Percentiles rank a stretch among this genome's conserved stretches.
Evolutionary conservation across 2,888 invertebrate species (phyloP).

Genomic region (Oscheius sp.): DNA sequence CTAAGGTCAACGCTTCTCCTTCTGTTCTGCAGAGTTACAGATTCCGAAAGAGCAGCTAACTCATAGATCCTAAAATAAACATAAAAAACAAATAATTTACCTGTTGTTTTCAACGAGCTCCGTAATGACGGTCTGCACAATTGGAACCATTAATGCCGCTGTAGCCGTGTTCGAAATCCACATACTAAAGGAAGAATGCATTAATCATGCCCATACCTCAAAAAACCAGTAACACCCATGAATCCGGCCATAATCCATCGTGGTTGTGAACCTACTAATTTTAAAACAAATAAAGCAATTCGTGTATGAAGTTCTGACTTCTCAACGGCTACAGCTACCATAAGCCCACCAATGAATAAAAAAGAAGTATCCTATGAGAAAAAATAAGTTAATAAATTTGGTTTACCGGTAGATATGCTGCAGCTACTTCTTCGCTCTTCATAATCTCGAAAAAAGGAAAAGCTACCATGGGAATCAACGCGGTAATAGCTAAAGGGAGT

Average conservation of each 20-base stretch:
- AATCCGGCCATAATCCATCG: conserved; percentile 67
- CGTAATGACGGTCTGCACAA: conserved; percentile 58
- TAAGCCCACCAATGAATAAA: conserved; percentile 69
- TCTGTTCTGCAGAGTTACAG: conserved; percentile 24
- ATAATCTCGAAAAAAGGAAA: conserved; percentile 66
- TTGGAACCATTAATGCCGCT: conserved; percentile 79
- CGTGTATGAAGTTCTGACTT: conserved; percentile 66
- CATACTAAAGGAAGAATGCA: conserved; percentile 48
- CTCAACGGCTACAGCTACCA: conserved; percentile 69
- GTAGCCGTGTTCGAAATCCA: conserved; percentile 73
- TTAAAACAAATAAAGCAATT: conserved; percentile 52
- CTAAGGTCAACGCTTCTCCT: conserved; percentile 50
- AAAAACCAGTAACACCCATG: conserved; percentile 65
- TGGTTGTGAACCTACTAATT: conserved; percentile 62
- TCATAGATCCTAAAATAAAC: conserved; percentile 38
- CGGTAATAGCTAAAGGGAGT: conserved; percentile 68
- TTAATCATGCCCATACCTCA: conserved; percentile 44
- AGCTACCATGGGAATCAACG: conserved; percentile 64
- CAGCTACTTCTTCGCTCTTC: conserved; percentile 58
- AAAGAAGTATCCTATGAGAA: conserved; percentile 66
- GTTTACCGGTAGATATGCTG: conserved; percentile 63
- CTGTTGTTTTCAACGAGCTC: conserved; percentile 56
- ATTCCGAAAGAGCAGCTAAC: conserved; percentile 38
- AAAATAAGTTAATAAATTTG: neutral
- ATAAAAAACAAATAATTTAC: too few relatives aligned